Evolutionary conservation across 2,888 invertebrate genomes (phyloP).

Genomic region (Rutpela maculata): DNA sequence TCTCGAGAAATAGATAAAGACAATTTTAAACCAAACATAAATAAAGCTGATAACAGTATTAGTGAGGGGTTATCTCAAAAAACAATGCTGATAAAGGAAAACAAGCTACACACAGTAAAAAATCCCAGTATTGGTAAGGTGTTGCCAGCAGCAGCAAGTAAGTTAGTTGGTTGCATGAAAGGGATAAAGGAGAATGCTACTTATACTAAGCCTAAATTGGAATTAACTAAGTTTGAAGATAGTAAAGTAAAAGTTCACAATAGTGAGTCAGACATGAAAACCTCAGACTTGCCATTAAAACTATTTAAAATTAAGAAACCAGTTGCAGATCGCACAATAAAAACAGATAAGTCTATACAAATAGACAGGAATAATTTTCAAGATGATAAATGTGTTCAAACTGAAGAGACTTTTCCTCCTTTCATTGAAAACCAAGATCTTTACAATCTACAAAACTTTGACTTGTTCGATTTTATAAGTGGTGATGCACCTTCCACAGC

Average conservation of each 20-base stretch:
- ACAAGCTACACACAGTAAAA: conserved; percentile 4
- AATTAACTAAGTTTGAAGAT: neutral
- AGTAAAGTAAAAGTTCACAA: neutral
- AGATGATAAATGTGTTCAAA: conserved; percentile 17
- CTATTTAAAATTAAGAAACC: conserved; percentile 11
- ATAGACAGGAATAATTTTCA: conserved; percentile 17
- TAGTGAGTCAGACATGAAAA: conserved; percentile 9
- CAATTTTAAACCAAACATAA: conserved; percentile 37
- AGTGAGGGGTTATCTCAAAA: conserved; percentile 17
- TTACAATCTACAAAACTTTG: neutral
- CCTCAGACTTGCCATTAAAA: conserved; percentile 34
- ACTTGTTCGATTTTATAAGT: neutral
- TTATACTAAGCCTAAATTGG: neutral
- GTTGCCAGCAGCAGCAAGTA: conserved; percentile 8
- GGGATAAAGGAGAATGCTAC: neutral
- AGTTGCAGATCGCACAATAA: conserved; percentile 5
- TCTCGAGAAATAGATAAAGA: conserved; percentile 36
- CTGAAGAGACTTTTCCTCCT: neutral
- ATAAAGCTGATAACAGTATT: conserved; percentile 30
- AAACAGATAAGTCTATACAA: conserved; percentile 29
- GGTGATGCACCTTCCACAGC: neutral
- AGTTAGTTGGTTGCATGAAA: neutral
- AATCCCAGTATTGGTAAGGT: conserved; percentile 22
- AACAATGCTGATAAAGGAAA: conserved; percentile 34
- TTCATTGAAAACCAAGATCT: neutral